phyloP scores from a whole-genome alignment of 1,140 invertebrate species.

The Holotrichia oblita region DNA sequence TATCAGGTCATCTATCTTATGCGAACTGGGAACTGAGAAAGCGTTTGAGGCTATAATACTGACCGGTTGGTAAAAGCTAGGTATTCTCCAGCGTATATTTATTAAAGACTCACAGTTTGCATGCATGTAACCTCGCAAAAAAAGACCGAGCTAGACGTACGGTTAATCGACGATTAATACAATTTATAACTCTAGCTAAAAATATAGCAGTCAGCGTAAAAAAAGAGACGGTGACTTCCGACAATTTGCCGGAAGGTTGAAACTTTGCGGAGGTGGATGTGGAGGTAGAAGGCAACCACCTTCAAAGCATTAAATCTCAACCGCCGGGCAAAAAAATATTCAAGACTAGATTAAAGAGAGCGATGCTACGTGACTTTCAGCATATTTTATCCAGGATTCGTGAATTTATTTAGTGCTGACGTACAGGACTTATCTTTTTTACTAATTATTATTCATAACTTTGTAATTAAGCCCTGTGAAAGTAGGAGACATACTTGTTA shows the following conservation, averaged over 20 bases:
- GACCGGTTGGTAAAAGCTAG: background rate
- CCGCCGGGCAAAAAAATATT: background rate
- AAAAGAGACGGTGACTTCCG: background rate
- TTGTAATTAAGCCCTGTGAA: background rate
- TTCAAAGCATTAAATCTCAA: background rate
- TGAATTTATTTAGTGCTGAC: background rate
- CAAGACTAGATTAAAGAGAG: background rate
- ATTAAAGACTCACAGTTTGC: slow-evolving; percentile 2
- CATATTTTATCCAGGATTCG: background rate
- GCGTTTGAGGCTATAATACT: background rate
- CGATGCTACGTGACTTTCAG: background rate
- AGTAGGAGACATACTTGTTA: no score
- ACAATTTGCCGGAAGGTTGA: background rate
- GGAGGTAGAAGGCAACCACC: background rate
- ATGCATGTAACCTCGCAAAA: background rate
- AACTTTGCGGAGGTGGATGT: background rate
- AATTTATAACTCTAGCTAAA: background rate
- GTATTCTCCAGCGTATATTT: background rate
- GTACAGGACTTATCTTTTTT: background rate
- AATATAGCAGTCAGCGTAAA: slow-evolving; percentile 2
- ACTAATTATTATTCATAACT: background rate
- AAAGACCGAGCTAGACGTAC: background rate
- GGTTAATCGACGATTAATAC: background rate
- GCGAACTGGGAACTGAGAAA: background rate
- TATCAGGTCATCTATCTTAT: background rate